Conservation (phyloP, 30 jellyfish, hydroid and myxozoan genomes). For the Turritopsis rubra region DNA sequence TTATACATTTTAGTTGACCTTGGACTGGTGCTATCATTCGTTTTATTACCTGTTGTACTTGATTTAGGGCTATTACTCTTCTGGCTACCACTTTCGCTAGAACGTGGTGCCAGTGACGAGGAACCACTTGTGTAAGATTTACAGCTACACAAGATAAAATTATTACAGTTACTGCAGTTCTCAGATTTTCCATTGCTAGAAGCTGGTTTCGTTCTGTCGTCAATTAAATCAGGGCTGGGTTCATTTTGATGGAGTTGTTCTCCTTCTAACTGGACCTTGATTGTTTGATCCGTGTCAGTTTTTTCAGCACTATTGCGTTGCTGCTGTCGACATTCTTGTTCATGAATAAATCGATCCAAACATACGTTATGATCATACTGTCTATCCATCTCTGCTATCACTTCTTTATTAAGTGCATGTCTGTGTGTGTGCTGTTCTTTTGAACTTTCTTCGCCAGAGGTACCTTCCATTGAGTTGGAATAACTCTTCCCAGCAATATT, state of each 20-base stretch:
- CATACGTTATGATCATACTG: constrained; percentile 21
- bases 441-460: neutral
- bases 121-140: constrained; percentile 1
- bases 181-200: neutral
- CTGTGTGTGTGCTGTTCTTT: neutral
- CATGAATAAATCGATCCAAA: constrained; percentile 22
- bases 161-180: constrained; percentile 4
- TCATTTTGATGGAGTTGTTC: neutral
- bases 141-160: neutral
- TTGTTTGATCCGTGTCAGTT: neutral
- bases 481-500: neutral
- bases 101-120: constrained; percentile 11
- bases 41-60: neutral
- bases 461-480: neutral
- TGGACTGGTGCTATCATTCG: neutral
- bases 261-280: neutral
- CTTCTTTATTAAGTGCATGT: neutral
- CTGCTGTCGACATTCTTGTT: constrained; percentile 10
- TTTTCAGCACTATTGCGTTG: neutral
- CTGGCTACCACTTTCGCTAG: neutral
- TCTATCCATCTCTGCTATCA: constrained; percentile 7
- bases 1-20: neutral
- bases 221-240: neutral
- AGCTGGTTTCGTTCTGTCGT: neutral
- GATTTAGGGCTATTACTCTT: neutral